These are phyloP conservation scores for Leucoma salicis DNA, from an alignment of 2,888 invertebrate species.

Conservation along the genomic window DNA sequence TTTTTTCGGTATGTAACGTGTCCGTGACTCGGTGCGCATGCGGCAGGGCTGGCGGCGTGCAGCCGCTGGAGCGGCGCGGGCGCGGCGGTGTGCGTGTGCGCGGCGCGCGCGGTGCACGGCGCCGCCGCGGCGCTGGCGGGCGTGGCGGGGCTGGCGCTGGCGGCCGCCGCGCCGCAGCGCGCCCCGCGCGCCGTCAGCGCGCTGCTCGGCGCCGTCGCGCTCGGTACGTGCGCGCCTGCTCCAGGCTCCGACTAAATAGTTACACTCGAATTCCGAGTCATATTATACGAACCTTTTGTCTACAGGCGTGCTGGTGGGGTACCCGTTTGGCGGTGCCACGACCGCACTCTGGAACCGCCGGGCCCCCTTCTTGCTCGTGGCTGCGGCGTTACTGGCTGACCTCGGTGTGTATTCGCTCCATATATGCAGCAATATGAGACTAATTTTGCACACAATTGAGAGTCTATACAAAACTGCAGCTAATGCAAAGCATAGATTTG, in stretches of 20 bases:
- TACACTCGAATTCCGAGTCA: too few species aligned
- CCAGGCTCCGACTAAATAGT: too few species aligned
- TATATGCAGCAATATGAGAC: too few species aligned
- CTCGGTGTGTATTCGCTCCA: slow-evolving; percentile 54
- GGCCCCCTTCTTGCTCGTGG: slow-evolving; percentile 61
- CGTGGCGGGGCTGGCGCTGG: slow-evolving; percentile 62
- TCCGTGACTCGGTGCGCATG: slow-evolving; percentile 13
- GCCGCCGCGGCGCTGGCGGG: slow-evolving; percentile 58
- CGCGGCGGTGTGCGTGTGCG: slow-evolving; percentile 40
- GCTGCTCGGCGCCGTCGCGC: slow-evolving; percentile 67
- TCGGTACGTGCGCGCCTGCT: too few species aligned
- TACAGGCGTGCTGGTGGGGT: slow-evolving; percentile 70
- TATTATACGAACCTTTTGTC: too few species aligned
- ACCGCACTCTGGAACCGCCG: slow-evolving; percentile 57
- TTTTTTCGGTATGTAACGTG: too few species aligned
- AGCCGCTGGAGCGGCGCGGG: slow-evolving; percentile 23
- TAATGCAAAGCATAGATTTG: too few species aligned
- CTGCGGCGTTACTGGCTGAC: slow-evolving; percentile 47
- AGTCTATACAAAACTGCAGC: too few species aligned
- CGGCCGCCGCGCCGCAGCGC: slow-evolving; percentile 42
- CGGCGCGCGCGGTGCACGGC: slow-evolving; percentile 54
- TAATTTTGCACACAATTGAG: too few species aligned
- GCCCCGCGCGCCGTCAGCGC: slow-evolving; percentile 49
- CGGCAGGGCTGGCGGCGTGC: slow-evolving; percentile 27
- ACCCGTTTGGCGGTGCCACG: slow-evolving; percentile 67